Base-by-base conservation (phyloP, 2,113 vertebrate species). In the Charina bottae region DNA sequence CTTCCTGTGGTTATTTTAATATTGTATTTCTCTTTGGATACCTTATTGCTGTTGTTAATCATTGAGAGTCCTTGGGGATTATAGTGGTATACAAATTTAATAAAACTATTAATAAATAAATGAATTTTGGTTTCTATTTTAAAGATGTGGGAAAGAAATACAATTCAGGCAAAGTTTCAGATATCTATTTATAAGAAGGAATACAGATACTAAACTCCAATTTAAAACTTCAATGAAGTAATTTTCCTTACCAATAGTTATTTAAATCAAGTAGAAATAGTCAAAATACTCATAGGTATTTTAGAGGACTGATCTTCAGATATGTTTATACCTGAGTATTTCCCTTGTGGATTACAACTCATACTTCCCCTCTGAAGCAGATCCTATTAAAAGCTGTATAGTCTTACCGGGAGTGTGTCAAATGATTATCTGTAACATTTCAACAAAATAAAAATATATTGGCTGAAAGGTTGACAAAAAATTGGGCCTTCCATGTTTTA, bases 241-340 rank as follows among this genome's bases (percentile, higher is more conserved):
- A 60, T 90, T 93, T 84, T 84, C 42, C 53, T 87, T 83, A 60
- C 9, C 33, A 88, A 60, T 90, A 54, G 23, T 11, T 46, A 55
- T 83, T 37, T 87, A 87, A 90, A 90, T 90, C 55, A 53, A 15
- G 21, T 10, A 19, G 8, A 90, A 90, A 90, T 37, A 28, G 46
- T 90, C 64, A 88, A 88, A 54, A 54, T 28, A 59, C 23, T 86
- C 15, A 21, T 60, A 7, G 42, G 24, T 13, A 89, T 19, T 28
- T 33, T 46, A 90, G 21, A 62, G 56, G n/a, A 88, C 62, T 83
- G 72, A 62, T 83, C n/a, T 93, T n/a, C 85, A 60, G 55, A 54
- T 93, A 85, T 55, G n/a, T 54, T 60, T 78, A 37, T 83, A 23
- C 28, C 83, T 83, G 42, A 90, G 21, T 49, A 90, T 42, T 89